A percentile compares a stretch with the other conserved stretches of the same genome.
Evolutionary conservation across 2,888 invertebrate species (phyloP).

Genomic region (Pheosia tremula): DNA sequence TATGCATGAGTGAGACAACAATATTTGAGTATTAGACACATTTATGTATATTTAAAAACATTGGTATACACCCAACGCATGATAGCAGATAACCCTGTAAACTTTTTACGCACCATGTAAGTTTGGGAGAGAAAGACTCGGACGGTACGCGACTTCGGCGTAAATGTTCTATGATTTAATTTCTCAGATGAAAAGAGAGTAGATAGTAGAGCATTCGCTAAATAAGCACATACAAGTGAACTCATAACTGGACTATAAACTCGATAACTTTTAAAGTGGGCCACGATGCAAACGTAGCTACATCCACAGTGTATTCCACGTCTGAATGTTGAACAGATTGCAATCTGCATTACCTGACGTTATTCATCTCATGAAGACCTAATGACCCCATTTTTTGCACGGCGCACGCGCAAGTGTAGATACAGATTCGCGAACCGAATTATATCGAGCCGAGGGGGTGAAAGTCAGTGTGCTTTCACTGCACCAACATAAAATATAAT

Average conservation of each 20-base stretch:
- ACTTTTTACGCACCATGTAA: no score
- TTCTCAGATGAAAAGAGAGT: no score
- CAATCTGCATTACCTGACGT: constrained; percentile 51
- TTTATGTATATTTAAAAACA: no score
- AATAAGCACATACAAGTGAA: constrained; percentile 22
- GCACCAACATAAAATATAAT: constrained; percentile 49
- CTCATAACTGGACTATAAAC: constrained; percentile 25
- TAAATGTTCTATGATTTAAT: no score
- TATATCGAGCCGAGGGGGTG: constrained; percentile 56
- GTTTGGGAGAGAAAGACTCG: no score
- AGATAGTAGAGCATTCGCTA: constrained; percentile 8
- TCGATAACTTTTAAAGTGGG: constrained; percentile 22
- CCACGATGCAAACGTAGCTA: constrained; percentile 36
- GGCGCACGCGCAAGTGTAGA: constrained; percentile 58
- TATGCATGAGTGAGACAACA: constrained; percentile 2
- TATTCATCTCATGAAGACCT: constrained; percentile 64
- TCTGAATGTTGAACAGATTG: constrained; percentile 36
- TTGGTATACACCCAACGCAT: no score
- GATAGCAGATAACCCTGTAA: no score
- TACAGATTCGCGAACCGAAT: constrained; percentile 72
- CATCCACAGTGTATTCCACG: constrained; percentile 27
- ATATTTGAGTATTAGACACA: no score
- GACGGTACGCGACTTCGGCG: no score
- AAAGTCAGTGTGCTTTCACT: constrained; percentile 76
- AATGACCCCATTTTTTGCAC: constrained; percentile 72